phyloP scores from a whole-genome alignment of 53 echinoderm and acorn worm species.

The Hippasteria phrygiana region DNA sequence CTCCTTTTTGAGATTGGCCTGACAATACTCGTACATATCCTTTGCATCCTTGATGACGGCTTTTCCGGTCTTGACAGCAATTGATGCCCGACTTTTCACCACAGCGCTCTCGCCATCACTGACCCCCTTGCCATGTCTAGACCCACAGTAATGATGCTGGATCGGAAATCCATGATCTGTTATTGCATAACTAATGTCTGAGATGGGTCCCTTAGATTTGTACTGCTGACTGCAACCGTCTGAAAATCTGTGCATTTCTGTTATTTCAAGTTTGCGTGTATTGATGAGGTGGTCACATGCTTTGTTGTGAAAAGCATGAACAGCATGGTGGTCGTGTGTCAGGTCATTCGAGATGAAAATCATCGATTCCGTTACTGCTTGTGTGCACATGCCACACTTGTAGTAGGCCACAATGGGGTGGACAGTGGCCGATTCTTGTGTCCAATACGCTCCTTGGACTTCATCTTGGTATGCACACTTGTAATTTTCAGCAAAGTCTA shows the following conservation, averaged over 20 bases:
- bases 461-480: constrained; percentile 48
- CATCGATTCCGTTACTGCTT: neutral
- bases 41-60: too few relatives aligned
- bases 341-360: neutral
- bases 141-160: constrained; percentile 60
- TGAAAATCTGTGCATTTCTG: constrained; percentile 50
- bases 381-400: neutral
- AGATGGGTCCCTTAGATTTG: constrained; percentile 68
- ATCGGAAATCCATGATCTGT: constrained; percentile 8
- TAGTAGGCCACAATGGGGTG: neutral
- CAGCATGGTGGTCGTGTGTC: constrained; percentile 60
- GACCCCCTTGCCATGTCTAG: too few relatives aligned
- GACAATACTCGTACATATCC: too few relatives aligned
- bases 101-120: too few relatives aligned
- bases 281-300: constrained; percentile 38
- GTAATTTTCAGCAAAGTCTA: constrained; percentile 76
- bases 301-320: constrained; percentile 59
- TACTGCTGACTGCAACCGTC: constrained; percentile 79
- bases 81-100: too few relatives aligned
- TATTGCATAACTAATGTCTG: constrained; percentile 64
- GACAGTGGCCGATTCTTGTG: neutral
- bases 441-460: constrained; percentile 41
- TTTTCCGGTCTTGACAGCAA: too few relatives aligned
- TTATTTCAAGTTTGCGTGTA: constrained; percentile 7
- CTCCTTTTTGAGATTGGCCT: too few relatives aligned